Evolutionary conservation across 2,888 invertebrate species (phyloP).

Genomic region (Hirtodrosophila trivittata): DNA sequence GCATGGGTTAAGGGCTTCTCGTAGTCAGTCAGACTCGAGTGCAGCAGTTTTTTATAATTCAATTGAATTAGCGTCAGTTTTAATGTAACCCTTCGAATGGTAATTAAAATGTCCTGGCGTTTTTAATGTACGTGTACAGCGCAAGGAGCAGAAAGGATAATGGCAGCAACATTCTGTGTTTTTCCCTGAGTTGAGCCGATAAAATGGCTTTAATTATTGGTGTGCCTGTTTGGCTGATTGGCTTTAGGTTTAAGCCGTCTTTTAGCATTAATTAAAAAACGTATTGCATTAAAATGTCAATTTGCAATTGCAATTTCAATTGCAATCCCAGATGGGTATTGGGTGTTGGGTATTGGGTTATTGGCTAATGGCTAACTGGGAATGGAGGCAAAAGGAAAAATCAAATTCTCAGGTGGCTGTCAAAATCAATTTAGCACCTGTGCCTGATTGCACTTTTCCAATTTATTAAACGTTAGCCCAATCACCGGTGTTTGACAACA

Average conservation of each 20-base stretch:
- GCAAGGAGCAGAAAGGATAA: too few species aligned
- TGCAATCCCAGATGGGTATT: background rate
- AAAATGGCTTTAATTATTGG: background rate
- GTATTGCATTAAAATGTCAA: conserved; percentile 66
- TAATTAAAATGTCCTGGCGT: conserved; percentile 19
- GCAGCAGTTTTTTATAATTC: conserved; percentile 34
- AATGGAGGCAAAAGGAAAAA: conserved; percentile 40
- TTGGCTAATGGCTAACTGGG: background rate
- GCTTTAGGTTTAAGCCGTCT: conserved; percentile 23
- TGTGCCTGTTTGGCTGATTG: conserved; percentile 29
- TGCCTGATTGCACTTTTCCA: conserved; percentile 32
- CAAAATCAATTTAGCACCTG: conserved; percentile 68
- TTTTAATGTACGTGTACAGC: conserved; percentile 2
- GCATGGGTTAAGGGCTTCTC: too few species aligned
- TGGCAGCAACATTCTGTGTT: too few species aligned
- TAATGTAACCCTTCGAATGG: conserved; percentile 30
- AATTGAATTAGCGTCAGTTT: conserved; percentile 48
- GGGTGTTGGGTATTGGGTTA: background rate
- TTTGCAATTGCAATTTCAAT: conserved; percentile 28
- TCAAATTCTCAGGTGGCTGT: conserved; percentile 48
- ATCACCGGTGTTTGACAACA: conserved; percentile 4
- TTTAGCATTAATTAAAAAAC: conserved; percentile 65
- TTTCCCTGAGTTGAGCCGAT: background rate
- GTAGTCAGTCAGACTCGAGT: too few species aligned
- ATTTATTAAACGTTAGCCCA: conserved; percentile 52